These are phyloP conservation scores for Psittacula derbiana DNA, from an alignment of 2,797 vertebrate species.

Conservation along the genomic window DNA sequence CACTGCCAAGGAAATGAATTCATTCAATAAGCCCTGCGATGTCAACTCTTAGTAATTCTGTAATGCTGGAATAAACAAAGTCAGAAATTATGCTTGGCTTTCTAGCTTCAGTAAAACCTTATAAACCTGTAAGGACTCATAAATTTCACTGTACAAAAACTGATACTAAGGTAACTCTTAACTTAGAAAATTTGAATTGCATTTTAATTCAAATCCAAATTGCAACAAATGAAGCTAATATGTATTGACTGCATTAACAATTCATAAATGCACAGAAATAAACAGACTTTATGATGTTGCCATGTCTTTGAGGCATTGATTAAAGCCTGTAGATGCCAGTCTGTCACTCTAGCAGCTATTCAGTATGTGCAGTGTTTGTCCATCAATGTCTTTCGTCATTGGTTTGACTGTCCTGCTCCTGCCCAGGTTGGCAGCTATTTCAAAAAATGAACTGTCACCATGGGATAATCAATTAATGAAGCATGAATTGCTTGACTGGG, in stretches of 20 bases:
- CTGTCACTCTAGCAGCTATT: constrained; percentile 54
- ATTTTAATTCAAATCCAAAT: constrained; percentile 10
- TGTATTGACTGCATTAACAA: constrained; percentile 63
- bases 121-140: constrained; percentile 19
- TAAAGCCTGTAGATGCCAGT: constrained; percentile 20
- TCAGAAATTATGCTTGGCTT: constrained; percentile 28
- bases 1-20: constrained; percentile 43
- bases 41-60: constrained; percentile 30
- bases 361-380: constrained; percentile 37
- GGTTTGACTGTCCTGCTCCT: constrained; percentile 30
- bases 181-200: constrained; percentile 8
- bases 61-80: constrained; percentile 48
- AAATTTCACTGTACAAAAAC: not conserved
- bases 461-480: constrained; percentile 70
- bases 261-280: constrained; percentile 62
- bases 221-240: constrained; percentile 43
- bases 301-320: constrained; percentile 55
- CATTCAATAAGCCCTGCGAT: constrained; percentile 24
- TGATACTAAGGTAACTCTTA: not conserved
- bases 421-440: constrained; percentile 46
- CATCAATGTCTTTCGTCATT: constrained; percentile 53
- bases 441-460: constrained; percentile 46
- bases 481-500: constrained; percentile 52
- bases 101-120: constrained; percentile 32
- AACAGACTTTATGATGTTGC: not conserved